phyloP scores from a whole-genome alignment of 1,140 invertebrate genomes.

The Solenopsis fugax region DNA sequence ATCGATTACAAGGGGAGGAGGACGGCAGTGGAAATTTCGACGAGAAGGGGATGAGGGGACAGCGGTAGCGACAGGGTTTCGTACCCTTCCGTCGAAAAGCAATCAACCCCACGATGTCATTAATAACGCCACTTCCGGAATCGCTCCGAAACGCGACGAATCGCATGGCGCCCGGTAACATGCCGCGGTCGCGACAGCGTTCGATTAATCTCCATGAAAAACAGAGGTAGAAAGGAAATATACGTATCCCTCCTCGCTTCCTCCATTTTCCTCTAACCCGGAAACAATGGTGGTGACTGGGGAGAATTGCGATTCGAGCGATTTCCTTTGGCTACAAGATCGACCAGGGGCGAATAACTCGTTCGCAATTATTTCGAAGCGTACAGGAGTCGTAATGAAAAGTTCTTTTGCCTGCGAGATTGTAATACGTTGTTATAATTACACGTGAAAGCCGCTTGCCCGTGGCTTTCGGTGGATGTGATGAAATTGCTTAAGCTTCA shows the following conservation, averaged over 20 bases:
- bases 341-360: slow-evolving; percentile 15
- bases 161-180: slow-evolving; percentile 56
- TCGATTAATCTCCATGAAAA: slow-evolving; percentile 80
- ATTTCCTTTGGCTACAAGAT: slow-evolving; percentile 17
- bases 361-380: slow-evolving; percentile 45
- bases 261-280: neutral
- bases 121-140: slow-evolving; percentile 75
- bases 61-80: neutral
- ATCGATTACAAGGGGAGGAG: slow-evolving; percentile 65
- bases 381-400: slow-evolving; percentile 19
- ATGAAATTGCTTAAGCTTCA: slow-evolving; percentile 17
- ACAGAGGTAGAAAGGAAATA: slow-evolving; percentile 61
- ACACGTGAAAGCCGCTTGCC: neutral
- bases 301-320: slow-evolving; percentile 50
- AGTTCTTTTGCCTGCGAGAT: slow-evolving; percentile 17
- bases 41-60: neutral
- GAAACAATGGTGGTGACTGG: slow-evolving; percentile 28
- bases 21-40: neutral
- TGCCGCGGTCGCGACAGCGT: slow-evolving; percentile 68
- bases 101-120: slow-evolving; percentile 76
- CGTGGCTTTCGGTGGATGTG: neutral
- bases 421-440: slow-evolving; percentile 50
- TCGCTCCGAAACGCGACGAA: slow-evolving; percentile 51
- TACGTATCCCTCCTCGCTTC: neutral
- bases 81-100: slow-evolving; percentile 72